Base-by-base conservation (phyloP, 37 sponge, comb jelly and placozoan species). In the Trichoplax adhaerens region DNA sequence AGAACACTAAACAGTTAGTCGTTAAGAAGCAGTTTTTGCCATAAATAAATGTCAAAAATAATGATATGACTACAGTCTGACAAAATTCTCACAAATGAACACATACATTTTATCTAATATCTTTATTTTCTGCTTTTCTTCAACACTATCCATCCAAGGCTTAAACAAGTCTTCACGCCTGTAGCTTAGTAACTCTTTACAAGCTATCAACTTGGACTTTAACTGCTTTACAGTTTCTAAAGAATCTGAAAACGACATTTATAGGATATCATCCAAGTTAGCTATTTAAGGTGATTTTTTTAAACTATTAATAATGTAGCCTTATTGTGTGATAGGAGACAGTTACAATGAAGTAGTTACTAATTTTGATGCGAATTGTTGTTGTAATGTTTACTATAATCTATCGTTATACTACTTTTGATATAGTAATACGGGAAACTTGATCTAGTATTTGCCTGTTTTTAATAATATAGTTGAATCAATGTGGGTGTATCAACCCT, bases 131-230 rank as follows among this genome's bases (percentile, higher is more conserved):
- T 86, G 79, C 61, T 91, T 91, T 69, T 79, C 81, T 63, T 84
- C 81, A 64, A 91, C 78, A 12, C 91, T 83, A 29, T 95, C 98
- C n/a, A 85, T 71, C 89, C 89, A 95, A 58, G 91, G 79, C 47
- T 79, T 52, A 67, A 82, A 81, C 71, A 91, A 71, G 50, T 88
- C 89, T 50, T 91, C 91, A 49, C 91, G 77, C 77, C 83, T 81
- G 66, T 88, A 95, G 8, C 72, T 79, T 69, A 95, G 76, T 55
- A 83, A 81, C 4, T 69, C 65, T 62, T 87, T 87, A 62, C 88
- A 95, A 2, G 60, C 72, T 49, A 51, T 56, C 29, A 91, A 69
- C 55, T 65, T 91, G 4, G 57, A 64, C 75, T 79, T 86, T 51
- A 91, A 53, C 58, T 8, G 5, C 1, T 69, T 65, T 3, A 91